Base-by-base conservation (phyloP, 1,140 invertebrate species). In the Conopomorpha cramerella region DNA sequence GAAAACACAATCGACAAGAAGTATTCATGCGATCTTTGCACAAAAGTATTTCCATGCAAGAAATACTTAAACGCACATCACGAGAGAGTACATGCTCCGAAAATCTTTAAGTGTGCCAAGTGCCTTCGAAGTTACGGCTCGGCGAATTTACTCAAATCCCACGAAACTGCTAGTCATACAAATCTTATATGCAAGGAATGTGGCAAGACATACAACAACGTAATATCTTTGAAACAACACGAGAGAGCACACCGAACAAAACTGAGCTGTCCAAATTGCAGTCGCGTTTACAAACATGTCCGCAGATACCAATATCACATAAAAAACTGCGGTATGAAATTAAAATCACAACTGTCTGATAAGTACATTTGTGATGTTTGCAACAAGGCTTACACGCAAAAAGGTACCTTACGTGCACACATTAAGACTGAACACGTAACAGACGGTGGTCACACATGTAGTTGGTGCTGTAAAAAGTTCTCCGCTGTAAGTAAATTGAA, bases 371-470 rank as follows among this genome's bases (percentile, higher is more conserved):
- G 67, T 42, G 67, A 72, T 50, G 64, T 67, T 43, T 73, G 68
- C 35, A 53, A 63, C 19, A 73, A 73, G 31, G 65, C 56, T 33
- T 73, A 68, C 27, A 65, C 66, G 2, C 63, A 70, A 17, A 73
- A 73, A 37, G 53, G 66, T 2, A 58, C 62, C 4, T 41, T 73
- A 23, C 29, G 66, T 25, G 66, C 71, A 19, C 68, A 73, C 31
- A 71, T 73, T 39, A 64, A 71, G 38, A 59, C 58, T 47, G 68
- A 70, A 39, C 65, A 70, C 51, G 57, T 57, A 0, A 68, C 63
- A 19, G 10, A 68, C 36, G 68, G 67, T 39, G 32, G 46, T 27
- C 60, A 65, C 53, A 46, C 58, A 12, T 73, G 65, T 42, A 53
- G 63, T 36, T 67, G 58, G 60, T 73, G 68, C 40, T 46, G 55